Percentiles rank a stretch among this genome's conserved stretches.
Conservation (phyloP, 2,888 invertebrate genomes). For the Temnothorax rugatulus region DNA sequence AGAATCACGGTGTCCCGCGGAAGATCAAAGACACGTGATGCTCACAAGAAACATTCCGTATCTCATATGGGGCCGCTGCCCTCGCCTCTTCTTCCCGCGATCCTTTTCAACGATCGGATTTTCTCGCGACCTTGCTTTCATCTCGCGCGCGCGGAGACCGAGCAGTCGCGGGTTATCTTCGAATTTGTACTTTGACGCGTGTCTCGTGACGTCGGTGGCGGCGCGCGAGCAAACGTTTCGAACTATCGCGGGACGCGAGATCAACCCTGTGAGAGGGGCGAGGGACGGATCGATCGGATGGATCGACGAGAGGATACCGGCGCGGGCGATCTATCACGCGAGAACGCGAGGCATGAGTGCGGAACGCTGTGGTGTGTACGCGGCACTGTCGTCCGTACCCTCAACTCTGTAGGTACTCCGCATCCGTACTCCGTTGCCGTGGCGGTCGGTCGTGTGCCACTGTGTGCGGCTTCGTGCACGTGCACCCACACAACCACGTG, state of each 20-base stretch:
- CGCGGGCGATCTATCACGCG: slow-evolving; percentile 71
- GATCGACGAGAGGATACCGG: slow-evolving; percentile 56
- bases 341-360: slow-evolving; percentile 78
- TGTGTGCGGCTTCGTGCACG: slow-evolving; percentile 65
- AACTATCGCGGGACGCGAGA: slow-evolving; percentile 26
- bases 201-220: not conserved
- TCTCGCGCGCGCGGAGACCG: slow-evolving; percentile 31
- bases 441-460: slow-evolving; percentile 63
- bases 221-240: not conserved
- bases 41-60: slow-evolving; percentile 24
- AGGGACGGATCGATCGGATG: slow-evolving; percentile 24
- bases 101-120: slow-evolving; percentile 27
- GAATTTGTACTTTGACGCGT: slow-evolving; percentile 31
- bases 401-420: slow-evolving; percentile 78
- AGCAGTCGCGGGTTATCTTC: slow-evolving; percentile 23
- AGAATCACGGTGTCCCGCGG: slow-evolving; percentile 4
- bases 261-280: not conserved
- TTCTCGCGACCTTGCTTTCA: slow-evolving; percentile 16
- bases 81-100: not conserved
- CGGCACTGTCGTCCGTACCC: slow-evolving; percentile 82
- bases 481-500: slow-evolving; percentile 56
- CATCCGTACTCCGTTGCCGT: slow-evolving; percentile 76
- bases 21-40: slow-evolving; percentile 53
- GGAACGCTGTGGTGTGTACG: slow-evolving; percentile 82
- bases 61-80: slow-evolving; percentile 3